These are phyloP conservation scores for Sussaba pulchella DNA, from an alignment of 2,888 invertebrate genomes.

Conservation along the genomic window DNA sequence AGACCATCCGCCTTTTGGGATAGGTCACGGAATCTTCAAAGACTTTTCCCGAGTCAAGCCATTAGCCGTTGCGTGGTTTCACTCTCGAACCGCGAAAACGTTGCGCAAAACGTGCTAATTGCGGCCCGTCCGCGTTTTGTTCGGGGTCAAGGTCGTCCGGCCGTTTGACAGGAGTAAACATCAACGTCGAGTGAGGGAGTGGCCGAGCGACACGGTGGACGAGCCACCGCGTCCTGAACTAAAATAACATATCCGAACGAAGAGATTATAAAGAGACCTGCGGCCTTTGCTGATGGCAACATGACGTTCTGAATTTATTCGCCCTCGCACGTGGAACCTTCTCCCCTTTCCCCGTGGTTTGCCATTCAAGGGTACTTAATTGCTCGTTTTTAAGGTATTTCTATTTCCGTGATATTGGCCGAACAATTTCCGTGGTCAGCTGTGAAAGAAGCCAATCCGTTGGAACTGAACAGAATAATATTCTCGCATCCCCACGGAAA, in stretches of 20 bases:
- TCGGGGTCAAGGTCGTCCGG: slow-evolving; percentile 55
- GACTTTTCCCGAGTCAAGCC: slow-evolving; percentile 31
- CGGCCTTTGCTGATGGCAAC: slow-evolving; percentile 8
- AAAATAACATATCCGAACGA: slow-evolving; percentile 54
- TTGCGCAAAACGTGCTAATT: slow-evolving; percentile 41
- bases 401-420: slow-evolving; percentile 57
- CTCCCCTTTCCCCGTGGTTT: neutral
- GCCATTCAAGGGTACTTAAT: slow-evolving; percentile 46
- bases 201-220: neutral
- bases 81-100: too few species aligned
- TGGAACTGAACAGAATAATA: slow-evolving; percentile 25
- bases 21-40: neutral
- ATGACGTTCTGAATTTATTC: slow-evolving; percentile 3
- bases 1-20: neutral
- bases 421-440: slow-evolving; percentile 56
- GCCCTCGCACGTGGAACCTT: neutral
- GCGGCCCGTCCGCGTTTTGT: slow-evolving; percentile 28
- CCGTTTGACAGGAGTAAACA: slow-evolving; percentile 45
- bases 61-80: slow-evolving; percentile 41
- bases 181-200: neutral
- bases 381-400: slow-evolving; percentile 13
- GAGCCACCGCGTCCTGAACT: slow-evolving; percentile 13
- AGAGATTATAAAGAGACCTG: slow-evolving; percentile 44
- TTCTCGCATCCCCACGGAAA: slow-evolving; percentile 43
- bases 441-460: slow-evolving; percentile 17